Percentiles rank a stretch among this genome's conserved stretches.
phyloP scores from a whole-genome alignment of 1,140 invertebrate species.

The Cotesia glomerata region DNA sequence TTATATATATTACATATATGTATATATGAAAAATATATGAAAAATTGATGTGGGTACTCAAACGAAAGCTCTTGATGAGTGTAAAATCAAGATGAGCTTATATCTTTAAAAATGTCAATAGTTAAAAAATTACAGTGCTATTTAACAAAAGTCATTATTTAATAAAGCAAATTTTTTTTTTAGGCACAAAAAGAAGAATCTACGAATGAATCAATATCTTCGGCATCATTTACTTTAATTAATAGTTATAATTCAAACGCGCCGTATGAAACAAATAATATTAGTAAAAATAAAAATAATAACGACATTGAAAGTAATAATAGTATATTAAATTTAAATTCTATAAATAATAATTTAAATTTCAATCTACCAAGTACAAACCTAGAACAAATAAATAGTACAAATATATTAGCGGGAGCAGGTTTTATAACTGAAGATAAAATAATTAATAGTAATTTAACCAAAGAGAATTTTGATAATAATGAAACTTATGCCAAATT shows the following conservation, averaged over 20 bases:
- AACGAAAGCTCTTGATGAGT: too few relatives aligned
- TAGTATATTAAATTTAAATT: conserved; percentile 8
- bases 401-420: conserved; percentile 28
- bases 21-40: too few relatives aligned
- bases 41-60: too few relatives aligned
- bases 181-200: conserved; percentile 8
- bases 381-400: conserved; percentile 34
- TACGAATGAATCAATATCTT: neutral
- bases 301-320: neutral
- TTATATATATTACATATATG: too few relatives aligned
- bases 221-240: neutral
- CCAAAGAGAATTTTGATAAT: conserved; percentile 35
- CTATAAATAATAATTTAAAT: conserved; percentile 21
- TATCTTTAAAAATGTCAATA: too few relatives aligned
- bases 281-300: neutral
- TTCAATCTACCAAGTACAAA: conserved; percentile 16
- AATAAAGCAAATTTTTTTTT: too few relatives aligned
- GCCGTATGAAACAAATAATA: neutral
- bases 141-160: too few relatives aligned
- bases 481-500: conserved; percentile 41
- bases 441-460: conserved; percentile 38
- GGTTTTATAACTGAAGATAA: conserved; percentile 33
- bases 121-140: too few relatives aligned
- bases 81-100: too few relatives aligned
- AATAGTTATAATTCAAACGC: conserved; percentile 22